Base-by-base conservation (phyloP, 2,797 vertebrate species). In the Coregonus suidteri region DNA sequence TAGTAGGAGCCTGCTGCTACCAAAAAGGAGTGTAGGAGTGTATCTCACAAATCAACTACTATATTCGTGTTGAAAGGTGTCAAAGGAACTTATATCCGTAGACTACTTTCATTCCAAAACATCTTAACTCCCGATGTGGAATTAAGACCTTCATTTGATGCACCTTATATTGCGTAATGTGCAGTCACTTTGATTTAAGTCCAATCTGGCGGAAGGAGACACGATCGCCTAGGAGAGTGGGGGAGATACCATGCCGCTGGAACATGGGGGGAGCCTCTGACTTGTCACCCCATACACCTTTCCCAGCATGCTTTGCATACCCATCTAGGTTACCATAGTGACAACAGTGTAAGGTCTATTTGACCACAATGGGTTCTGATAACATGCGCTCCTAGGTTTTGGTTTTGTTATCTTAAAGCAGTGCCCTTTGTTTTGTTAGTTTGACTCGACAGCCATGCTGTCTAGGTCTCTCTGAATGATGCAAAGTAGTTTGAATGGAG, bases 351-450 rank as follows among this genome's bases (percentile, higher is more conserved):
- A 88, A 73, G 77, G 74, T 88, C 83, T 79, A 71, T 71, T 77
- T 84, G 83, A 91, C 88, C 90, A 88, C 90, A 89, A 89, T 90
- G 85, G 73, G 76, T 81, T 31, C 77, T 83, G 84, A 91, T 86
- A 82, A 88, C 82, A 82, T 79, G 62, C 81, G 73, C 74, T 0
- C 77, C 81, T 86, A 84, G 62, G 78, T 30, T 85, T 87, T 85
- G 85, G 79, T 85, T 91, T 87, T 91, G 91, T 92, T 92, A 91
- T 91, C 88, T 93, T 90, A 91, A 88, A 86, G 81, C 83, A 65
- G 77, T 72, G 77, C 85, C 79, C 14, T 88, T 88, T 91, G 90
- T 90, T 92, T 91, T 91, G 84, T 81, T 75, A 88, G 88, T 72
- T 74, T 41, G 56, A 0, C 9, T 13, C 9, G 9, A 47, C 41